Base-by-base conservation (phyloP, 2,113 vertebrate species). In the Calidris pugnax region DNA sequence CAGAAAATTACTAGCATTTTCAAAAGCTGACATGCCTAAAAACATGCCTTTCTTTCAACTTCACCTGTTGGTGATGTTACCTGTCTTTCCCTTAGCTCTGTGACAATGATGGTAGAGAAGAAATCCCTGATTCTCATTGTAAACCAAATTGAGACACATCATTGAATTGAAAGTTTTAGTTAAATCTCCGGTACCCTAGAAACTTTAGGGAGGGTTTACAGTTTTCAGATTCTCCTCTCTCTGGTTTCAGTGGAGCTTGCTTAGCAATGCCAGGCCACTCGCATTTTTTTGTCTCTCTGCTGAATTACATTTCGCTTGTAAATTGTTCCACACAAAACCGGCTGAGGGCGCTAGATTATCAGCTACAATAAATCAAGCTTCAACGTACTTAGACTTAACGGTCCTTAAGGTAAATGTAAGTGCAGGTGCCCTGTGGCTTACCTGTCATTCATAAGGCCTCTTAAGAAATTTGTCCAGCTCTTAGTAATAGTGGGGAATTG, bases 261-360 rank as follows among this genome's bases (percentile, higher is more conserved):
- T 87, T 67, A 79, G 57, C 41, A 14, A 15, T 85, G 21, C 45
- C 0, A 0, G 56, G 60, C 32, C 6, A 39, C 55, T 77, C 5
- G 0, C 30, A 28, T 80, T 93, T 90, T 84, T 47, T 75, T 90
- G 35, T 1, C 0, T 35, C 45, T 85, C 59, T 50, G 56, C 33
- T 43, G 26, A 81, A 63, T 56, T 39, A 47, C 4, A 9, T 59
- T 76, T 81, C 63, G 76, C 32, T 60, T 55, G 35, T 43, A 57
- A 87, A 3, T n/a, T 93, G 33, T 91, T 93, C 91, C 93, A 43
- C 11, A 28, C 14, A 73, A 84, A 94, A 87, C 71, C 93, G 0
- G 45, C n/a, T 94, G 97, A 94, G 96, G 96, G 96, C 97, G 80
- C 92, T 56, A 89, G 81, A 71, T 64, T 77, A 89, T 87, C 43